phyloP scores from a whole-genome alignment of 1,140 invertebrate species.

The Papilio polytes region DNA sequence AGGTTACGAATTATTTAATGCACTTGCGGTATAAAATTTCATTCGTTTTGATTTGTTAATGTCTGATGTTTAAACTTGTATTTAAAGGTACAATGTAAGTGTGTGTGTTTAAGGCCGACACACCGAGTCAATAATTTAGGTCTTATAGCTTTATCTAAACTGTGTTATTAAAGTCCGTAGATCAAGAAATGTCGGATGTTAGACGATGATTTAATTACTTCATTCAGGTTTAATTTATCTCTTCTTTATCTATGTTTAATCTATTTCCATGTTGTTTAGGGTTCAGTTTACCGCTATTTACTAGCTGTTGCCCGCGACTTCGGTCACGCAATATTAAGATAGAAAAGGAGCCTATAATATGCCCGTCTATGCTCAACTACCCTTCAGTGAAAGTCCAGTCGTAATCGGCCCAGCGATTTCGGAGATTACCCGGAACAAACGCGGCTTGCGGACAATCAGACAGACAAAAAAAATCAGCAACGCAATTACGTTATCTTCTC shows the following conservation, averaged over 20 bases:
- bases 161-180: neutral
- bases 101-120: neutral
- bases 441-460: no score
- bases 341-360: no score
- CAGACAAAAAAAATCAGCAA: no score
- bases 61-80: no score
- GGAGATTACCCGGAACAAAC: no score
- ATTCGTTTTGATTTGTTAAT: neutral
- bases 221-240: neutral
- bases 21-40: neutral
- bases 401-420: no score
- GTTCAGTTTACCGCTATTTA: neutral
- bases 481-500: no score
- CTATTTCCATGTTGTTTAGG: neutral
- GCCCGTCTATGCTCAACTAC: no score
- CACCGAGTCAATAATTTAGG: neutral
- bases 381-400: no score
- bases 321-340: no score
- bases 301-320: no score
- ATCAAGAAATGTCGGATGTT: constrained; percentile 4
- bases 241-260: neutral
- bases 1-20: neutral
- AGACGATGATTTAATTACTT: neutral
- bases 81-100: neutral
- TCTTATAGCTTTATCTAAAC: neutral